Evolutionary conservation across 1,140 invertebrate genomes (phyloP).

Genomic region (Sinonovacula constricta): DNA sequence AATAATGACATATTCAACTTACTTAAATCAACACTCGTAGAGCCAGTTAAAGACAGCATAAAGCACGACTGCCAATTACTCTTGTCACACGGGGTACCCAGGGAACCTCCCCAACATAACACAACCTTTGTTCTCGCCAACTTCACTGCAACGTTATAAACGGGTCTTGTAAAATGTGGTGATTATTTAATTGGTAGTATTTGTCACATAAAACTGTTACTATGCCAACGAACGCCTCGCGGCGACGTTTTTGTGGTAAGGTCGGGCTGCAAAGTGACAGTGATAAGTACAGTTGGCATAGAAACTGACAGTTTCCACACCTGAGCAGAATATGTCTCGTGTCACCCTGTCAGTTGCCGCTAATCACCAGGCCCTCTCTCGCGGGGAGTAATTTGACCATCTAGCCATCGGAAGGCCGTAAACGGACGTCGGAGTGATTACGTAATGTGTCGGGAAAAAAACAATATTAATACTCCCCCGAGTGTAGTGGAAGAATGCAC

Average conservation of each 20-base stretch:
- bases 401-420: too few species aligned
- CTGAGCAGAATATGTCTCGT: conserved; percentile 3
- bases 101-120: too few species aligned
- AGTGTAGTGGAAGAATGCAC: not conserved
- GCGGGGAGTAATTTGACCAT: too few species aligned
- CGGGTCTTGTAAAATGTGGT: conserved; percentile 32
- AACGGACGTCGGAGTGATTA: not conserved
- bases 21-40: too few species aligned
- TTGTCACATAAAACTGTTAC: conserved; percentile 46
- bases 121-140: too few species aligned
- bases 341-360: conserved; percentile 34
- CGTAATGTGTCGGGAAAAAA: not conserved
- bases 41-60: too few species aligned
- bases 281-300: conserved; percentile 33
- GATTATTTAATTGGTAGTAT: conserved; percentile 52
- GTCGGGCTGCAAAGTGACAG: conserved; percentile 26
- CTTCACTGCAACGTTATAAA: too few species aligned
- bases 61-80: too few species aligned
- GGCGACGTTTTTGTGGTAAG: conserved; percentile 44
- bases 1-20: too few species aligned
- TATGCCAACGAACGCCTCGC: conserved; percentile 30
- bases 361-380: conserved; percentile 47
- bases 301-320: conserved; percentile 26
- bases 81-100: too few species aligned
- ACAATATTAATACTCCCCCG: not conserved